Evolutionary conservation across 2,113 vertebrate species (phyloP), one percentile per base, ranked within the genome.

Genomic region (Hydrochoerus hydrochaeris): DNA sequence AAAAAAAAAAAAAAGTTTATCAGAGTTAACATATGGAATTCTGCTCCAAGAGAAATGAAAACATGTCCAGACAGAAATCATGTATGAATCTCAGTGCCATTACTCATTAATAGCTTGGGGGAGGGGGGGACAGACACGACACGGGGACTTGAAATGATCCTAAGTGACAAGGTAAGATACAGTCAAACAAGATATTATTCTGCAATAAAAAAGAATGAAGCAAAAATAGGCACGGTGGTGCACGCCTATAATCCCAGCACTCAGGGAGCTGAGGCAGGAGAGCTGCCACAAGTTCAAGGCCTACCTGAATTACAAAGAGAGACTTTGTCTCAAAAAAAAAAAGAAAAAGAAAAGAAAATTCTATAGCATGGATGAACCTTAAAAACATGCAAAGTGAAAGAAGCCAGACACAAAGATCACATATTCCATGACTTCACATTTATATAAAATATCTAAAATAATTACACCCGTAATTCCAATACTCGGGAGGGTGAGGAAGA

Each of bases 1-100:
- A n/a, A n/a, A n/a, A n/a, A n/a, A n/a, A n/a, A n/a, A n/a, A n/a
- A 88, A 94, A 95, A 95, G 3, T 60, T 89, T 82, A 65, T 67
- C 30, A 91, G 10, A 83, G 49, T 35, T 86, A 94, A 30, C 80
- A 93, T 8, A 44, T 9, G 57, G 35, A 90, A 93, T 22, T 94
- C 35, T 75, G 69, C 82, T 91, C 65, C 24, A 69, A 86, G 24
- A 94, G 28, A 87, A 90, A 60, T 49, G 49, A 90, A 92, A 96
- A 90, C 5, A 35, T 14, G 67, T 2, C 8, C 57, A 94, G 67
- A 90, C 12, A 81, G 41, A 97, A 94, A 77, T 69, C 3, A 85
- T 62, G 7, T 4, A 85, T 62, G 9, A 93, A 88, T 82, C 20
- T 87, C 71, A 63, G 93, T 58, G 86, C 26, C 11, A 80, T 17